Percentiles rank a stretch among this genome's conserved stretches.
Conservation (phyloP, 2,888 invertebrate species). For the Ceriagrion tenellum region DNA sequence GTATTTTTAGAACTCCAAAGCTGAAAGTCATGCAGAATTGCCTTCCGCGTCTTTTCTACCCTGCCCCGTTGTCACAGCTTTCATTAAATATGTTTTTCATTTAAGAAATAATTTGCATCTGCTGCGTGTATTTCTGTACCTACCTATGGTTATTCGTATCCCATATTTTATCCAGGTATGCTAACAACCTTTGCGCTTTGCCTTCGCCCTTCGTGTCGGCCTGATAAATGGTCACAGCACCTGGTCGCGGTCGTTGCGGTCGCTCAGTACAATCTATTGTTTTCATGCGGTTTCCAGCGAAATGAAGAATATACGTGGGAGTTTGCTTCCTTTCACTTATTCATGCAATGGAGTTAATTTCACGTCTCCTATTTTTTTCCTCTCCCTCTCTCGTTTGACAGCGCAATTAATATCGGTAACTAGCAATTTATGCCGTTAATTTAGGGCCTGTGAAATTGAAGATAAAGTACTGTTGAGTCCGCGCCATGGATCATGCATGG, state of each 20-base stretch:
- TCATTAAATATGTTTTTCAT: not conserved
- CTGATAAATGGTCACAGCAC: conserved; percentile 24
- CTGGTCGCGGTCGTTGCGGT: conserved; percentile 17
- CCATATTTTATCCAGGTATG: conserved; percentile 32
- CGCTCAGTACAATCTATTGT: conserved; percentile 3
- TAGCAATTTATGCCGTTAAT: conserved; percentile 21
- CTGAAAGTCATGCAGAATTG: not conserved
- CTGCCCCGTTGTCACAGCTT: not conserved
- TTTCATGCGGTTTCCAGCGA: conserved; percentile 11
- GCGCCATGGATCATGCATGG: not conserved
- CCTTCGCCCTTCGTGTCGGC: not conserved
- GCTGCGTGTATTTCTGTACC: not conserved
- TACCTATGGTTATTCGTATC: not conserved
- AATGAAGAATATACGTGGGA: not conserved
- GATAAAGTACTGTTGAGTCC: not conserved
- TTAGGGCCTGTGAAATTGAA: conserved; percentile 9
- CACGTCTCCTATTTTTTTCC: conserved; percentile 19
- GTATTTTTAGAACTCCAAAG: not conserved
- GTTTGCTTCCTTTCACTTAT: conserved; percentile 32
- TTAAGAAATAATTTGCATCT: not conserved
- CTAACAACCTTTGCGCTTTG: not conserved
- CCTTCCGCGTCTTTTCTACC: not conserved
- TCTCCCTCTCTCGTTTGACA: not conserved
- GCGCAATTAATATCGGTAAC: conserved; percentile 32
- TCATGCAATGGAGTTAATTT: conserved; percentile 39